Base-by-base conservation (phyloP, 2,797 vertebrate species). In the Pipistrellus kuhlii region DNA sequence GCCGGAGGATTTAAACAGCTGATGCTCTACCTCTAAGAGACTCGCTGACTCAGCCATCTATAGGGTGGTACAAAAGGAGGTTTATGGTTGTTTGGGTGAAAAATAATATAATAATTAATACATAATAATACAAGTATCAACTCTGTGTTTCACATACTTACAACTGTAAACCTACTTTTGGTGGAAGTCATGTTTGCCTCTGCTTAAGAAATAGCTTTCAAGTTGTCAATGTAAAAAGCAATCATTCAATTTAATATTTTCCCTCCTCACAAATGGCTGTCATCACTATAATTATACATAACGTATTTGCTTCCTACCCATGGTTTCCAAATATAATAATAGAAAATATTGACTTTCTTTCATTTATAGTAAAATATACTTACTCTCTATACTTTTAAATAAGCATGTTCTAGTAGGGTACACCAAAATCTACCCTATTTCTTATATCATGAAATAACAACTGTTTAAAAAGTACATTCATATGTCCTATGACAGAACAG, bases 141-240 rank as follows among this genome's bases (percentile, higher is more conserved):
- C 46, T 73, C 14, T 48, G 4, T 75, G 27, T 75, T 75, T 75
- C 27, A 14, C 72, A n/a, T 51, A 17, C 14, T 46, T 15, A n/a
- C 46, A 51, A 75, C 18, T 75, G 17, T 32, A 48, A 51, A 75
- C 46, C 30, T n/a, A 51, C 18, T 75, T 20, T 32, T 75, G 73
- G 5, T 83, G 66, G 71, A 87, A 91, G 62, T 84, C 95, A 93
- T 94, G 94, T 72, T 87, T 3, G 96, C 93, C 92, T 77, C 73
- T 86, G 73, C 69, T 83, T 96, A 46, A 87, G 59, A 96, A 95
- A 95, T 41, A 88, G 87, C 93, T 97, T 97, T 97, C 77, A 93
- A 95, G 94, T 95, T 96, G 93, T 68, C 53, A 84, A 90, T 80
- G 55, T 94, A 77, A 95, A 78, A 78, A 59, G 25, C 27, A 92